A percentile compares a stretch with the other conserved stretches of the same genome.
phyloP scores from a whole-genome alignment of 1,140 invertebrate species.

The Ceratosolen solmsi region DNA sequence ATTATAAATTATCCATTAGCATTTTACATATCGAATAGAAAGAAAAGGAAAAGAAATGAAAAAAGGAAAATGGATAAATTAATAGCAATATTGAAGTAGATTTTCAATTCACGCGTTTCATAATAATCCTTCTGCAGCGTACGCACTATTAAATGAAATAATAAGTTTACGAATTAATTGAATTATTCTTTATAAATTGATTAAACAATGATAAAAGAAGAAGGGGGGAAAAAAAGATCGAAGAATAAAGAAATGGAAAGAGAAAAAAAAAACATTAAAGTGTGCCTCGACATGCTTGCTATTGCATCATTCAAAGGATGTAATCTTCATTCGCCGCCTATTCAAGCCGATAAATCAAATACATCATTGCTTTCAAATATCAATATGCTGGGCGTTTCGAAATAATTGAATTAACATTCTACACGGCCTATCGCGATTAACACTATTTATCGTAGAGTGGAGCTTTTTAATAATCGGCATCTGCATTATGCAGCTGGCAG shows the following conservation, averaged over 20 bases:
- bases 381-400: not conserved
- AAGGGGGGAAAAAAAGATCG: not conserved
- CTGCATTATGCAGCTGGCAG: not conserved
- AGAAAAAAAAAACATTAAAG: too few species aligned
- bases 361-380: not conserved
- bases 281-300: too few species aligned
- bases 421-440: not conserved
- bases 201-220: not conserved
- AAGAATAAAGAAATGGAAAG: too few species aligned
- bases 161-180: not conserved
- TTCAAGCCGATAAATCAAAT: not conserved
- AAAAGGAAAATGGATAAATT: too few species aligned
- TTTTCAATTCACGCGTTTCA: too few species aligned
- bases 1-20: too few species aligned
- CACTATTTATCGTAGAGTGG: not conserved
- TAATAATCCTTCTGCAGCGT: too few species aligned
- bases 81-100: too few species aligned
- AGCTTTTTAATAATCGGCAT: not conserved
- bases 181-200: not conserved
- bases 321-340: not conserved
- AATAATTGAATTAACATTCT: constrained; percentile 21
- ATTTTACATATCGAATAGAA: too few species aligned
- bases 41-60: too few species aligned
- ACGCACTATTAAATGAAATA: too few species aligned
- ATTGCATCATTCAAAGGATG: not conserved